A percentile compares a stretch with the other conserved stretches of the same genome.
These are phyloP conservation scores for Anthonomus grandis DNA, from an alignment of 1,140 invertebrate genomes.

Conservation along the genomic window DNA sequence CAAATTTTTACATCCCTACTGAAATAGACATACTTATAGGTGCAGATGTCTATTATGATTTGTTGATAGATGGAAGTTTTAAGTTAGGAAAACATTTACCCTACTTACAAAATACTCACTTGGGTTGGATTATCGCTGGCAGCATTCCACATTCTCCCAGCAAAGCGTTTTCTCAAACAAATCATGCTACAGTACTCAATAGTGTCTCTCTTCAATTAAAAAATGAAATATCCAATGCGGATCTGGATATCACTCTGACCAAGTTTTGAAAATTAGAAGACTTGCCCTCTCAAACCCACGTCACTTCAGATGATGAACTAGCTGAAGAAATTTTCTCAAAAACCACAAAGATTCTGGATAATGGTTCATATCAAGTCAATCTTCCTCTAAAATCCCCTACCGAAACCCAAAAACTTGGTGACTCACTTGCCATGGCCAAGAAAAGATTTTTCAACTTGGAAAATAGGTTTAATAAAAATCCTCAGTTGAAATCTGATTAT, in stretches of 20 bases:
- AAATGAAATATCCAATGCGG: too few species aligned
- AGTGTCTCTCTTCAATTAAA: background rate
- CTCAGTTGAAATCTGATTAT: background rate
- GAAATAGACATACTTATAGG: constrained; percentile 40
- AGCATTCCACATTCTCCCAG: background rate
- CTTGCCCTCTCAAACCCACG: background rate
- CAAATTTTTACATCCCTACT: constrained; percentile 32
- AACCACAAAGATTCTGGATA: background rate
- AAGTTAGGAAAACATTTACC: background rate
- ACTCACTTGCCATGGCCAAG: background rate
- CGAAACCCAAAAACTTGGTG: background rate
- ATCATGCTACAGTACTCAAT: background rate
- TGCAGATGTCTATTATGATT: constrained; percentile 32
- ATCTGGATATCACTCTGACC: background rate
- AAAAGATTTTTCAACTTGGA: background rate
- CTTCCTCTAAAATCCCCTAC: background rate
- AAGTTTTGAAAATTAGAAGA: background rate
- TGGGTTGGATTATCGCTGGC: background rate
- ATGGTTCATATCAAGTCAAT: background rate
- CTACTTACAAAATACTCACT: too few species aligned
- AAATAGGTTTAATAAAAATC: background rate
- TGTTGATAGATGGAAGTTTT: constrained; percentile 33
- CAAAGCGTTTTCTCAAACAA: background rate
- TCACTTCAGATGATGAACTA: background rate
- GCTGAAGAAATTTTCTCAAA: background rate